These are phyloP conservation scores for Temnothorax rugatulus DNA, from an alignment of 2,888 invertebrate species.

Conservation along the genomic window DNA sequence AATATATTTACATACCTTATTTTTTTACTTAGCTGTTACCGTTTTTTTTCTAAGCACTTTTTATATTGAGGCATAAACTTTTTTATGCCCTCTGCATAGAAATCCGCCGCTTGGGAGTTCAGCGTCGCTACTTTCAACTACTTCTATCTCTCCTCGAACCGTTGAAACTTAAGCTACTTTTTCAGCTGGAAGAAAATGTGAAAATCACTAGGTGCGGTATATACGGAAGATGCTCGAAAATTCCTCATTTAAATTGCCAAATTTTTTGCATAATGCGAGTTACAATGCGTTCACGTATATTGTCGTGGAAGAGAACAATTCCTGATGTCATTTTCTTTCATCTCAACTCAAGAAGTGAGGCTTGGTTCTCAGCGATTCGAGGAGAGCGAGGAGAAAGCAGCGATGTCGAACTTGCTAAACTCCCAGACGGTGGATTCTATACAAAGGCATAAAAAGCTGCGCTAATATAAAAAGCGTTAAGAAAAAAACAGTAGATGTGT, in stretches of 20 bases:
- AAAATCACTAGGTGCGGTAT: background rate
- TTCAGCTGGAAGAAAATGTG: background rate
- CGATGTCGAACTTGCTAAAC: background rate
- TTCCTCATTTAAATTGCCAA: background rate
- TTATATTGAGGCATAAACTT: background rate
- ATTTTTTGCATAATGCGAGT: background rate
- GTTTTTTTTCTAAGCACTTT: background rate
- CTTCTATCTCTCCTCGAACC: background rate
- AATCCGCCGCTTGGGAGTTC: background rate
- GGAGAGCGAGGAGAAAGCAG: background rate
- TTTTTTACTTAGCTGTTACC: background rate
- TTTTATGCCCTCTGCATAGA: background rate
- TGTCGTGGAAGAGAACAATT: background rate
- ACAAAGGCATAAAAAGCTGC: background rate
- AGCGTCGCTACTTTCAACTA: background rate
- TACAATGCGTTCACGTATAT: background rate
- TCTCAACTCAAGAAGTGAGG: background rate
- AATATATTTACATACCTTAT: background rate
- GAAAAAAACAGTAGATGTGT: background rate
- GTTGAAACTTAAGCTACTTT: background rate
- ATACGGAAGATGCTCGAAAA: background rate
- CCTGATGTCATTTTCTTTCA: background rate
- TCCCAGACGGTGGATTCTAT: background rate
- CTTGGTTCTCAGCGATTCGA: background rate
- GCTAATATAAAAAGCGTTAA: background rate